phyloP scores from a whole-genome alignment of 2,113 vertebrate genomes.

The Sceloporus tristichus region DNA sequence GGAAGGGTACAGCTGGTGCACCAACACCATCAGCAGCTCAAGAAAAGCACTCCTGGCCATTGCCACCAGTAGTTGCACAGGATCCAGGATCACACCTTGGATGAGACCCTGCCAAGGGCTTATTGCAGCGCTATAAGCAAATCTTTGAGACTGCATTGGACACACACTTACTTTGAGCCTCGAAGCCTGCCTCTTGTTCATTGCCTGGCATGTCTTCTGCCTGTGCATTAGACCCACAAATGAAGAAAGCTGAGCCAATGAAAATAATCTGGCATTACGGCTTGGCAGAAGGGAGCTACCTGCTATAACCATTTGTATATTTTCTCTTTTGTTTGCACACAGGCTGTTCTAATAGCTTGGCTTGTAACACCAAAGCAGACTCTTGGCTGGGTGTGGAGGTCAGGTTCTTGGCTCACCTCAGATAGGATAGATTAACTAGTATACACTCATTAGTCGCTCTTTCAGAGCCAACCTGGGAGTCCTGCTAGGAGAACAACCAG shows the following conservation, averaged over 20 bases:
- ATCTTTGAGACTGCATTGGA: slow-evolving; percentile 33
- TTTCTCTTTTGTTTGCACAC: slow-evolving; percentile 47
- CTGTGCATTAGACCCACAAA: slow-evolving; percentile 44
- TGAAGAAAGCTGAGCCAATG: slow-evolving; percentile 47
- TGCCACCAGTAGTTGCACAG: background rate
- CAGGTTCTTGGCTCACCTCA: slow-evolving; percentile 49
- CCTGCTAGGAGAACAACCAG: background rate
- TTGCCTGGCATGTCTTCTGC: slow-evolving; percentile 37
- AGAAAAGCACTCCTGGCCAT: background rate
- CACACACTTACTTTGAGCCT: slow-evolving; percentile 43
- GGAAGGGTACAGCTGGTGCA: background rate
- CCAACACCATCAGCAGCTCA: background rate
- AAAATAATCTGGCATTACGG: slow-evolving; percentile 55
- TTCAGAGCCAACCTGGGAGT: background rate
- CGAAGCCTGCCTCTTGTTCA: slow-evolving; percentile 46
- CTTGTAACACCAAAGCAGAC: slow-evolving; percentile 60
- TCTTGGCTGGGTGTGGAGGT: slow-evolving; percentile 41
- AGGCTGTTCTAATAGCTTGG: slow-evolving; percentile 54
- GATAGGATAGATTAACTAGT: background rate
- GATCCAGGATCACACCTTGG: background rate
- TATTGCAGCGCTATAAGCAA: slow-evolving; percentile 56
- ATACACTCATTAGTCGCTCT: background rate
- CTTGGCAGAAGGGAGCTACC: slow-evolving; percentile 54
- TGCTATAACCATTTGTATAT: slow-evolving; percentile 68
- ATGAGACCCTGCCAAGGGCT: slow-evolving; percentile 14